Percentiles rank a stretch among this genome's conserved stretches.
Evolutionary conservation across 2,113 vertebrate species (phyloP).

Genomic region (Cromileptes altivelis): DNA sequence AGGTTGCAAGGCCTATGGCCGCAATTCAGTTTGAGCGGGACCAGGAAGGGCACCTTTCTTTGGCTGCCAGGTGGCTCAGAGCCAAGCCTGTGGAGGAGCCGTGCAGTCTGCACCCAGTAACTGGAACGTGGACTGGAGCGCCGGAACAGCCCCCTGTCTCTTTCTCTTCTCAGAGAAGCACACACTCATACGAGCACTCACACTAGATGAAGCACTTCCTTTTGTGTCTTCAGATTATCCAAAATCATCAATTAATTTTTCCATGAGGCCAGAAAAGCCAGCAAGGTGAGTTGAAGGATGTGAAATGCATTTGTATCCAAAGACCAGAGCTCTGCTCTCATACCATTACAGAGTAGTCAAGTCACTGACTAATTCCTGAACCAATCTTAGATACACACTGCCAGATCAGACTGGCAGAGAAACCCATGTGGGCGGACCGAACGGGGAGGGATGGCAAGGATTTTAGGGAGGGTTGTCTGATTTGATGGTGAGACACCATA

Average conservation of each 20-base stretch:
- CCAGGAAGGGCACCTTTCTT: slow-evolving; percentile 89
- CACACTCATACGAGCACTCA: slow-evolving; percentile 37
- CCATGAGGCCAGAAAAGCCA: background rate
- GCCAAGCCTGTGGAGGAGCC: slow-evolving; percentile 86
- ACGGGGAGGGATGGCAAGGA: slow-evolving; percentile 1
- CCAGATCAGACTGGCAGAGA: slow-evolving; percentile 27
- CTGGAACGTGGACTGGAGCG: slow-evolving; percentile 79
- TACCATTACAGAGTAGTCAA: background rate
- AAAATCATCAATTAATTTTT: slow-evolving; percentile 36
- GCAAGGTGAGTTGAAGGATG: slow-evolving; percentile 18
- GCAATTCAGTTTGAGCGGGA: slow-evolving; percentile 80
- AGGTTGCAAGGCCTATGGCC: slow-evolving; percentile 82
- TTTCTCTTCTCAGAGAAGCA: slow-evolving; percentile 60
- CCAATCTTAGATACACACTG: slow-evolving; percentile 5
- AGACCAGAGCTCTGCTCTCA: slow-evolving; percentile 4
- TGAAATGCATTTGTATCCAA: slow-evolving; percentile 23
- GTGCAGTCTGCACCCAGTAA: slow-evolving; percentile 86
- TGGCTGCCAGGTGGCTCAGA: slow-evolving; percentile 84
- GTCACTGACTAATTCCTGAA: slow-evolving; percentile 19
- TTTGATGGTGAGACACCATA: slow-evolving; percentile 52
- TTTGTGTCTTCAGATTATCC: slow-evolving; percentile 44
- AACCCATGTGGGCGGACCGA: slow-evolving; percentile 29
- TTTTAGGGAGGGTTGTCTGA: slow-evolving; percentile 45
- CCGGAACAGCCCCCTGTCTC: slow-evolving; percentile 75
- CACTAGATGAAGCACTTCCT: slow-evolving; percentile 26